Percentiles rank a stretch among this genome's conserved stretches.
These are phyloP conservation scores for Anser cygnoides DNA, from an alignment of 2,113 vertebrate species.

Conservation along the genomic window DNA sequence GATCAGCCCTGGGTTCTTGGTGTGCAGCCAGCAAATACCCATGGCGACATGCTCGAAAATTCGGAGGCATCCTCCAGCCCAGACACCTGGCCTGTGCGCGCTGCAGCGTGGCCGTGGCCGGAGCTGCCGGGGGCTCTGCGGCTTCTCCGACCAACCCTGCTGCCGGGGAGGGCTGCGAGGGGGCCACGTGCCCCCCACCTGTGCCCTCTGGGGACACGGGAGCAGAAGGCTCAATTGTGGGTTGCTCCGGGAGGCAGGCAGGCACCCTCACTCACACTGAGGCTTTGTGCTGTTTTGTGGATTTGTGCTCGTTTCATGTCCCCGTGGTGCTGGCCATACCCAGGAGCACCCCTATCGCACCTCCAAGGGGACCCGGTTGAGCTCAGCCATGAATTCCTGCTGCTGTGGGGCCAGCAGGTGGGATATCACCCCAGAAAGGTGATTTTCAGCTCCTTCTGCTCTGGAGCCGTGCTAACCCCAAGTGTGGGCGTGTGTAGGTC, in stretches of 20 bases:
- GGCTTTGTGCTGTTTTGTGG: background rate
- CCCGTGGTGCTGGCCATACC: background rate
- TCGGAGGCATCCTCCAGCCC: constrained; percentile 58
- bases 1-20: constrained; percentile 71
- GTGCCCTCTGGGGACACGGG: background rate
- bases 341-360: background rate
- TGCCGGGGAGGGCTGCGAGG: rapidly evolving
- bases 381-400: background rate
- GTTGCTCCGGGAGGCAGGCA: background rate
- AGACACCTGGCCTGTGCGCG: constrained; percentile 26
- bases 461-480: background rate
- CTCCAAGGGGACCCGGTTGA: background rate
- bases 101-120: background rate
- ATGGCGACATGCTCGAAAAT: constrained; percentile 62
- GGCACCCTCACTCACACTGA: background rate
- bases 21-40: constrained; percentile 69
- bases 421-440: background rate
- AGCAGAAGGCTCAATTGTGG: background rate
- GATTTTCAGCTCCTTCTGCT: background rate
- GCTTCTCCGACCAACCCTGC: background rate
- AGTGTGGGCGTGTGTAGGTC: background rate
- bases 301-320: background rate
- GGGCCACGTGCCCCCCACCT: background rate
- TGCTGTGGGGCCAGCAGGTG: background rate
- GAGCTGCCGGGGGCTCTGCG: background rate